Base-by-base conservation (phyloP, 2,113 vertebrate genomes). In the Muntiacus muntjak region DNA sequence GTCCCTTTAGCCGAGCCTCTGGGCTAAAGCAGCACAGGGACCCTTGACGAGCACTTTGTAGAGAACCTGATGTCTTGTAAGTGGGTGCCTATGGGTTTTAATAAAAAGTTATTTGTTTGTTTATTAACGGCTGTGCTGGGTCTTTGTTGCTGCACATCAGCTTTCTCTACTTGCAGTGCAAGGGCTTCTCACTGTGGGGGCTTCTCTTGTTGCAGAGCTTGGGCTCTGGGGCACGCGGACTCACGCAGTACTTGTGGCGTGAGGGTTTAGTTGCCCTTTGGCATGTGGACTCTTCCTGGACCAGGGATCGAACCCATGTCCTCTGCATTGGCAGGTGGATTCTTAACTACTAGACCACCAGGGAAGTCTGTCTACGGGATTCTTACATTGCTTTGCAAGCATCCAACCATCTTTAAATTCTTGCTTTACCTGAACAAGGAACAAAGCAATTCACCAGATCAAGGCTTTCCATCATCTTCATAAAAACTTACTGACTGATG, bases 101-200 rank as follows among this genome's bases (percentile, higher is more conserved):
- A 40, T 40, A 23, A 12, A 23, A 19, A 23, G 12, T 13, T 71
- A 2, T 6, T 71, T 36, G 17, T 8, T n/a, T 11, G 9, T 30
- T 33, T 33, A 15, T 36, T 36, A 23, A 71, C 1, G 19, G 67
- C 19, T 6, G 67, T 12, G n/a, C 19, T 40, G n/a, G 19, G 19
- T 23, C 67, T 71, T 23, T 0, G 10, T 0, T 71, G 67, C 10
- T 10, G n/a, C 67, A 40, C 19, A 6, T 1, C 23, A 21, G 67
- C 67, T 40, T 71, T 71, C 67, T 71, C n/a, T 40, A 13, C 67
- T 23, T 71, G 67, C 19, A 40, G n/a, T 6, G n/a, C 2, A 6
- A 71, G n/a, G n/a, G n/a, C n/a, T 71, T 71, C 67, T 40, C 60
- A 30, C 14, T 3, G 28, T 62, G 60, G 1, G 14, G 6, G 60